Evolutionary conservation across 2,113 vertebrate species (phyloP).

Genomic region (Chloropsis cyanopogon): DNA sequence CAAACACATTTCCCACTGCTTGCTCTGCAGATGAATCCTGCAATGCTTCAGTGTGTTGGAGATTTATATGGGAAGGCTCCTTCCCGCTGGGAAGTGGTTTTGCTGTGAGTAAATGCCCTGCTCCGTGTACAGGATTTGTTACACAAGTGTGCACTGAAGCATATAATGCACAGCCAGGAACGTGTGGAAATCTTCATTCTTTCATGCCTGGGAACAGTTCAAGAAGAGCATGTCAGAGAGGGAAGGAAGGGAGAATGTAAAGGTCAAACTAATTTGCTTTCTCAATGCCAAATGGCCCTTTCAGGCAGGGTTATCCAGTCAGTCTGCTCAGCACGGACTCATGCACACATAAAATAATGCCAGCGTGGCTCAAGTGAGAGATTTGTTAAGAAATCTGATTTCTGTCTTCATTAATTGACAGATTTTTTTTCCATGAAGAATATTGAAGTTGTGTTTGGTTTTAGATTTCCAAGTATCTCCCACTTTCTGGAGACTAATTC

Average conservation of each 20-base stretch:
- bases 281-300: neutral
- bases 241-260: neutral
- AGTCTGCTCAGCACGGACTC: neutral
- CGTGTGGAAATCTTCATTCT: neutral
- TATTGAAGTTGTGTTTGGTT: neutral
- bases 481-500: neutral
- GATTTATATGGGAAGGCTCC: neutral
- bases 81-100: neutral
- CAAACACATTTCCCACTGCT: neutral
- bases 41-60: neutral
- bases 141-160: neutral
- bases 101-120: neutral
- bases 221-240: neutral
- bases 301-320: neutral
- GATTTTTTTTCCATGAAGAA: neutral
- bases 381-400: neutral
- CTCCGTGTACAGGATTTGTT: neutral
- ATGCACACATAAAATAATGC: rapidly evolving
- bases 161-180: neutral
- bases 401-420: neutral
- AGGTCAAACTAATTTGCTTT: neutral
- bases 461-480: neutral
- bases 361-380: neutral
- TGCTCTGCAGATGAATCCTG: neutral
- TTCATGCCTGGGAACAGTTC: neutral